A percentile compares a stretch with the other conserved stretches of the same genome.
Evolutionary conservation across 30 jellyfish, hydroid and myxozoan genomes (phyloP).

Genomic region (Turritopsis dohrnii): DNA sequence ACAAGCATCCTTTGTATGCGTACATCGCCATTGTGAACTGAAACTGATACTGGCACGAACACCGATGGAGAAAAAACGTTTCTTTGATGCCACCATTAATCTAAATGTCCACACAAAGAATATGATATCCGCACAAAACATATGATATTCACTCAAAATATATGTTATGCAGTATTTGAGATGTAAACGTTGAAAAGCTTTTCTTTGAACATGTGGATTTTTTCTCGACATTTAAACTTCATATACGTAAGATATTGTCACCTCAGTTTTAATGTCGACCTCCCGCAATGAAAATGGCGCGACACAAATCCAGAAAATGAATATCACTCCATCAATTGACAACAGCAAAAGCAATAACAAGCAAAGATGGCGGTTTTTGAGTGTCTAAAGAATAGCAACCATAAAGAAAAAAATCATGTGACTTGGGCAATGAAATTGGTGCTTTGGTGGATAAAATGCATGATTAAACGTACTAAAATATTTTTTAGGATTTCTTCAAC

Average conservation of each 20-base stretch:
- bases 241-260: neutral
- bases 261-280: slow-evolving; percentile 39
- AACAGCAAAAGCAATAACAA: slow-evolving; percentile 47
- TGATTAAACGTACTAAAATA: neutral
- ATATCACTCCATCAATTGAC: slow-evolving; percentile 43
- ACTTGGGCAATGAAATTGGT: too few relatives aligned
- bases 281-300: slow-evolving; percentile 50
- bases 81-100: slow-evolving; percentile 49
- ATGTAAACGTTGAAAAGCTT: too few relatives aligned
- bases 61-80: slow-evolving; percentile 39
- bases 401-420: neutral
- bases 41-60: slow-evolving; percentile 41
- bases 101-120: neutral
- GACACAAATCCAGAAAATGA: slow-evolving; percentile 35
- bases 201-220: neutral
- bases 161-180: too few relatives aligned
- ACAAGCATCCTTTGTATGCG: slow-evolving; percentile 63
- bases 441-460: too few relatives aligned
- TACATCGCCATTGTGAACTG: slow-evolving; percentile 49
- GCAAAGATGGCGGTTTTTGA: slow-evolving; percentile 54
- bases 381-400: slow-evolving; percentile 33
- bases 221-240: neutral
- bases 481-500: neutral
- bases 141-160: too few relatives aligned
- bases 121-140: neutral